These are phyloP conservation scores for Porites rus DNA, from an alignment of 92 coral and sea anemone genomes.

Conservation along the genomic window DNA sequence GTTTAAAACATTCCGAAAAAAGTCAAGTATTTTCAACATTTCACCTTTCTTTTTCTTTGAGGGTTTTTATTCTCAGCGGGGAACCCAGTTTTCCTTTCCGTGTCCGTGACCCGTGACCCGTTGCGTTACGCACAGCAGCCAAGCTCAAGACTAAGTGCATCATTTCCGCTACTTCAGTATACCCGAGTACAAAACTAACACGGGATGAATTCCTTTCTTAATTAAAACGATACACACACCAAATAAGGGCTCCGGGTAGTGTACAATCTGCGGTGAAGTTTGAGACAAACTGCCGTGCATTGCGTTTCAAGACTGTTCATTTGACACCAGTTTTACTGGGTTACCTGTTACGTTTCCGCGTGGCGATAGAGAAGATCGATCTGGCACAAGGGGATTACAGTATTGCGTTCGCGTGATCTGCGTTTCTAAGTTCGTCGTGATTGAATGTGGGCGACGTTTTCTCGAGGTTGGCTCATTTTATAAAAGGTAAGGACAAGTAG, in stretches of 20 bases:
- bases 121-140: conserved; percentile 9
- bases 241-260: neutral
- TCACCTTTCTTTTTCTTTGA: too few species aligned
- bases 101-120: neutral
- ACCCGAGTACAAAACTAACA: neutral
- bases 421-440: conserved; percentile 3
- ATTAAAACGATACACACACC: neutral
- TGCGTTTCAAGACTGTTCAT: neutral
- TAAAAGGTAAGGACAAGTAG: conserved; percentile 19
- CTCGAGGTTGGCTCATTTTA: neutral
- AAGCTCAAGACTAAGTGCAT: neutral
- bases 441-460: neutral
- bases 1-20: too few species aligned
- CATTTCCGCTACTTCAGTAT: neutral
- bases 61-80: too few species aligned
- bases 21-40: too few species aligned
- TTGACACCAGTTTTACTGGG: neutral
- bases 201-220: neutral
- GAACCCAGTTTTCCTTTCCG: too few species aligned
- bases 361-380: neutral
- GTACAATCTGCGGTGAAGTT: neutral
- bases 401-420: conserved; percentile 24
- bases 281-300: too few species aligned
- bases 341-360: conserved; percentile 11
- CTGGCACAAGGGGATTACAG: neutral